Base-by-base conservation (phyloP, 2,113 vertebrate genomes). In the Nycticryphes semicollaris region DNA sequence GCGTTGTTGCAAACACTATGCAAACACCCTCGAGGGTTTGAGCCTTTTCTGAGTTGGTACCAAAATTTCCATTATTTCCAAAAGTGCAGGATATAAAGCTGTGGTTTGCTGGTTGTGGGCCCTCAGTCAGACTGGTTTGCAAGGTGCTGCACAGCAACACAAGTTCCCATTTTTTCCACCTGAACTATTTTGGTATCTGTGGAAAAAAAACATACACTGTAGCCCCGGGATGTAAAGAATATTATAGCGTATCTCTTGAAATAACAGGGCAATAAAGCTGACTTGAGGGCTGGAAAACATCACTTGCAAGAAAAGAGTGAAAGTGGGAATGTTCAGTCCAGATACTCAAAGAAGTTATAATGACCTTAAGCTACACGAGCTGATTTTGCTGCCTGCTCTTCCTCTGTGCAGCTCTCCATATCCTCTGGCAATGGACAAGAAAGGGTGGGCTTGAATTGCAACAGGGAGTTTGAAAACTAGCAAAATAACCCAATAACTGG, bases 281-380 rank as follows among this genome's bases (percentile, higher is more conserved):
- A 31, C 1, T 5, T 19, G 20, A 81, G 45, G 70, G 62, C 66
- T 84, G 74, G 43, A 47, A 94, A 94, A 47, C 25, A 68, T 33
- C 48, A 28, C 60, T 66, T 63, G 23, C 10, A 56, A 68, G 25
- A 73, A 57, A 62, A 39, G 23, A 57, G 16, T 30, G 37, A 43
- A 83, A 47, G 47, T 24, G 30, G 57, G 39, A 67, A 68, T 68
- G 47, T 72, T 88, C 8, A 33, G n/a, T 51, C 51, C 56, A 47
- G 60, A 27, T 23, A 47, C n/a, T 33, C 19, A 37, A 73, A 68
- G 33, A 59, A 82, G 45, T 87, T 89, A 21, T 14, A 59, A 50
- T 14, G 50, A 39, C 73, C 37, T 28, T 39, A 73, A 90, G 45
- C 27, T 41, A 16, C 31, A 21, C 0, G 0, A 47, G 4, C 41